Percentiles rank a stretch among this genome's conserved stretches.
Evolutionary conservation across 2,888 invertebrate genomes (phyloP).

Genomic region (Phania funesta): DNA sequence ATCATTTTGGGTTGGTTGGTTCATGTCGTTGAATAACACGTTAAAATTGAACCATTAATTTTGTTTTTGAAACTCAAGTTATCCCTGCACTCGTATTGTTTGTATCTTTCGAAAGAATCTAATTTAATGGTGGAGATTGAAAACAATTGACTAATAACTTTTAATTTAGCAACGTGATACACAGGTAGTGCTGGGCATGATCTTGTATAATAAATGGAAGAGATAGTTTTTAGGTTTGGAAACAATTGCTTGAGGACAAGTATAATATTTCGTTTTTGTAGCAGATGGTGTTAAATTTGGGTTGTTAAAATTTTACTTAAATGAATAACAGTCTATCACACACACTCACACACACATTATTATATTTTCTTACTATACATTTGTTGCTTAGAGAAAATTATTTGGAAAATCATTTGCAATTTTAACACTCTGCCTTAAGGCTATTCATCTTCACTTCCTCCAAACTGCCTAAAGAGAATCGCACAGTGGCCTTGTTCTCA

Average conservation of each 20-base stretch:
- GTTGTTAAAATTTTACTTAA: no score
- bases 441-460: no score
- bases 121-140: constrained; percentile 39
- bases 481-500: no score
- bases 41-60: constrained; percentile 56
- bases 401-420: no score
- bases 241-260: background rate
- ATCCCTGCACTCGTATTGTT: background rate
- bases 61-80: constrained; percentile 36
- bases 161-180: constrained; percentile 22
- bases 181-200: background rate
- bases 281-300: no score
- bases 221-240: background rate
- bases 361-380: no score
- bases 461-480: no score
- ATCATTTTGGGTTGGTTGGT: constrained; percentile 18
- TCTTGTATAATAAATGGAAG: background rate
- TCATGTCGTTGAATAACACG: constrained; percentile 27
- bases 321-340: no score
- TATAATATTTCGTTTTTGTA: background rate
- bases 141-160: constrained; percentile 48
- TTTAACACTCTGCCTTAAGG: no score
- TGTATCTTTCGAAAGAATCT: constrained; percentile 28
- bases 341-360: no score
- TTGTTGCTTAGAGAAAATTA: no score